phyloP scores from a whole-genome alignment of 2,797 vertebrate species.

The Sebastes cheni region DNA sequence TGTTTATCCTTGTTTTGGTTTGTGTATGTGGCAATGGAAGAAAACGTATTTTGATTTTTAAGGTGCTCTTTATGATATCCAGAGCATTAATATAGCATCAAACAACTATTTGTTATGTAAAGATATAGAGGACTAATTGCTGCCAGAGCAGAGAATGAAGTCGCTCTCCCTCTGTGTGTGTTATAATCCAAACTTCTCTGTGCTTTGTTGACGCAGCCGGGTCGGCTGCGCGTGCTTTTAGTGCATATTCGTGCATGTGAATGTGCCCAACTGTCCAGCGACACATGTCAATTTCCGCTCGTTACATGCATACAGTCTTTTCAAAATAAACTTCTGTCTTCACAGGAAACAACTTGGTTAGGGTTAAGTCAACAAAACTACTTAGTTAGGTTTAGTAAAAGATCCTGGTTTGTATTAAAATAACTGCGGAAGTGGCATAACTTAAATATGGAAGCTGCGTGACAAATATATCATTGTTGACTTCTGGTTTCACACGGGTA shows the following conservation, averaged over 20 bases:
- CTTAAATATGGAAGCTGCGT: neutral
- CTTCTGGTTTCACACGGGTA: neutral
- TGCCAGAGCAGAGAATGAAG: neutral
- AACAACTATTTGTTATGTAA: neutral
- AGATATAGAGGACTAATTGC: neutral
- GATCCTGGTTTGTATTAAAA: neutral
- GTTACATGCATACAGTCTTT: neutral
- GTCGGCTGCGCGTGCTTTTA: too few relatives aligned
- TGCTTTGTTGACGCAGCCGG: neutral
- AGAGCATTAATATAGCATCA: neutral
- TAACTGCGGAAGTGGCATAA: neutral
- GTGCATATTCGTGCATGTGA: too few relatives aligned
- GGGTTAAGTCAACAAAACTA: neutral
- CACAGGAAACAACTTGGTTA: neutral
- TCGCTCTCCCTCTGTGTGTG: neutral
- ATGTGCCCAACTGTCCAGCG: too few relatives aligned
- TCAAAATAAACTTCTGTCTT: neutral
- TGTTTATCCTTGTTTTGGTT: neutral
- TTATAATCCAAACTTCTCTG: neutral
- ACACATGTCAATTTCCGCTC: rapidly evolving
- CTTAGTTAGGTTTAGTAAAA: neutral
- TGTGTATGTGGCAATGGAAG: neutral
- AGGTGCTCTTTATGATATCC: neutral
- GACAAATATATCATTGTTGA: neutral
- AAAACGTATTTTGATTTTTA: neutral